These are phyloP conservation scores for Aplysina aerophoba DNA, from an alignment of 37 sponge, comb jelly and placozoan genomes.

Conservation along the genomic window DNA sequence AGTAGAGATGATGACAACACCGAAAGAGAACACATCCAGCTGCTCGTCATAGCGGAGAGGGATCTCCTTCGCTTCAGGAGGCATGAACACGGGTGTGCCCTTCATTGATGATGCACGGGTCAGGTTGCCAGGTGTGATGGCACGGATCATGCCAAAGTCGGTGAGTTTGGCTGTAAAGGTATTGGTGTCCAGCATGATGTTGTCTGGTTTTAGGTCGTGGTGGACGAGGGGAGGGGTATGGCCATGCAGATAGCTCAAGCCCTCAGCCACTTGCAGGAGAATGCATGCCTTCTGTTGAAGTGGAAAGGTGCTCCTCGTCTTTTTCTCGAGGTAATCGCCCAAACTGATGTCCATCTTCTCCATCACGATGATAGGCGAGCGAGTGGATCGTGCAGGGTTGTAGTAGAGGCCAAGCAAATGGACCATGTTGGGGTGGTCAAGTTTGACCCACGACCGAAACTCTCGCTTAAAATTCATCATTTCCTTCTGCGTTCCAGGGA, in stretches of 20 bases:
- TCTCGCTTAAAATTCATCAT: background rate
- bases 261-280: background rate
- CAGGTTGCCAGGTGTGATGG: background rate
- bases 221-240: constrained; percentile 3
- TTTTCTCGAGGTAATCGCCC: background rate
- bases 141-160: constrained; percentile 3
- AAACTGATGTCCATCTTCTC: constrained; percentile 32
- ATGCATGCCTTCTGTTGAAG: background rate
- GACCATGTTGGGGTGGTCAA: constrained; percentile 1
- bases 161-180: constrained; percentile 11
- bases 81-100: constrained; percentile 9
- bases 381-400: background rate
- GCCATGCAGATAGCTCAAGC: background rate
- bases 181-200: background rate
- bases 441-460: background rate
- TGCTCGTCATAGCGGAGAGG: background rate
- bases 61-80: background rate
- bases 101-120: background rate
- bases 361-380: constrained; percentile 13
- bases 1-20: background rate
- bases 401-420: constrained; percentile 1
- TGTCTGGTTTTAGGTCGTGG: constrained; percentile 4
- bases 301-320: background rate
- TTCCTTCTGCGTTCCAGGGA: background rate
- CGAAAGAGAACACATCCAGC: constrained; percentile 21